Base-by-base conservation (phyloP, 1,140 invertebrate genomes). In the Atopsyche davidsoni region DNA sequence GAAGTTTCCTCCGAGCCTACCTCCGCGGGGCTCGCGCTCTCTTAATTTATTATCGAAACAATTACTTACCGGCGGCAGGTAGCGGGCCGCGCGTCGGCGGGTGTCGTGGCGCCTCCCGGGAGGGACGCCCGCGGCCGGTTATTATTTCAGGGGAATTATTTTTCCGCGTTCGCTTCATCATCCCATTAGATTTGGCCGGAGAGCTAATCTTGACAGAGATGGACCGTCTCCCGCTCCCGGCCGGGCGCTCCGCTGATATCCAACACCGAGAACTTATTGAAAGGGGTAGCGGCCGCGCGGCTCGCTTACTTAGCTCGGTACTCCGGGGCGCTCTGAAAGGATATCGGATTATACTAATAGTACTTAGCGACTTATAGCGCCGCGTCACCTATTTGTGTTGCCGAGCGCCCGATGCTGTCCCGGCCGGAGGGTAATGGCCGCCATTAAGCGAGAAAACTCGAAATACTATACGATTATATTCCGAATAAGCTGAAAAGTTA, bases 271-370 rank as follows among this genome's bases (percentile, higher is more conserved):
- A 53, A 50, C 35, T 57, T 57, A 57, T 58, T 58, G 56, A 58
- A 58, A 58, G 56, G 56, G 56, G 56, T 58, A 54, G 54, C n/a
- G n/a, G 51, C 40, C 39, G 48, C 51, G 47, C 34, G 14, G 42
- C 17, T 19, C 35, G 44, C 46, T 51, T 51, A 56, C 50, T 57
- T 52, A 52, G 41, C 35, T 42, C 34, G 1, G 48, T 51, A 51
- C 48, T 45, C 41, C 21, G 36, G 46, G 25, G 34, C 21, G 46
- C 50, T 36, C 51, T 54, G 54, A 53, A 54, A 58, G 56, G 56
- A 58, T 58, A 58, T 58, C 56, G 47, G 51, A 58, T 58, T 58
- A 58, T 58, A 54, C 51, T 53, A 53, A 53, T 53, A 48, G 50
- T 28, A 44, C 42, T 44, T 51, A 21, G 41, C 28, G 32, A 43